phyloP scores from a whole-genome alignment of 1,140 invertebrate species.

The Phymorhynchus buccinoides region DNA sequence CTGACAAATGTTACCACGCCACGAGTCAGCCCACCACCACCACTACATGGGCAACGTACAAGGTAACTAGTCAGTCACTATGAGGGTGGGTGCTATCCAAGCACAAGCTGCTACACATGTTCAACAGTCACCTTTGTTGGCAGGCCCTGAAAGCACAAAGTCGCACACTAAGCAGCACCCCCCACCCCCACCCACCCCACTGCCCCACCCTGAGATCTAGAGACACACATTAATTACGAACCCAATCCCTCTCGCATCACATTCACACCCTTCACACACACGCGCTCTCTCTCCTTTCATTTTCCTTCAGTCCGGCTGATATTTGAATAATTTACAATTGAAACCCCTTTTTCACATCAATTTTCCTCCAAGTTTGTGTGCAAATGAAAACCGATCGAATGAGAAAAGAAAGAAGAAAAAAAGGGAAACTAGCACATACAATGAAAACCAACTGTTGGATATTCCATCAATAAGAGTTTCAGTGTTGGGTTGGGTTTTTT shows the following conservation, averaged over 20 bases:
- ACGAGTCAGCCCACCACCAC: background rate
- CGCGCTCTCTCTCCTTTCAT: too few species aligned
- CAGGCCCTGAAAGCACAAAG: background rate
- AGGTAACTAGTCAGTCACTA: too few species aligned
- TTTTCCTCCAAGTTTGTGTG: too few species aligned
- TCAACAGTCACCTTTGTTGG: background rate
- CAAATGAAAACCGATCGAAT: background rate
- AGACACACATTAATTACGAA: background rate
- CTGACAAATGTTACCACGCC: background rate
- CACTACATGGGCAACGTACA: background rate
- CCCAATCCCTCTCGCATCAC: background rate
- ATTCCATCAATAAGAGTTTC: too few species aligned
- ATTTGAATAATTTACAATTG: too few species aligned
- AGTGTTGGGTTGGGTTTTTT: too few species aligned
- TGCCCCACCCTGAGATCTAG: too few species aligned
- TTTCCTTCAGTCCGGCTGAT: too few species aligned
- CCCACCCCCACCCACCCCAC: background rate
- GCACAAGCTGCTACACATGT: background rate
- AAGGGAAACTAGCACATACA: too few species aligned
- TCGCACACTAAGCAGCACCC: background rate
- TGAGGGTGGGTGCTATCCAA: background rate
- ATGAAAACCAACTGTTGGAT: background rate
- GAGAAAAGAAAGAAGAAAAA: background rate
- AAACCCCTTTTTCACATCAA: too few species aligned
- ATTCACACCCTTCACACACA: too few species aligned